Evolutionary conservation across 2,797 vertebrate species (phyloP).

Genomic region (Clangula hyemalis): DNA sequence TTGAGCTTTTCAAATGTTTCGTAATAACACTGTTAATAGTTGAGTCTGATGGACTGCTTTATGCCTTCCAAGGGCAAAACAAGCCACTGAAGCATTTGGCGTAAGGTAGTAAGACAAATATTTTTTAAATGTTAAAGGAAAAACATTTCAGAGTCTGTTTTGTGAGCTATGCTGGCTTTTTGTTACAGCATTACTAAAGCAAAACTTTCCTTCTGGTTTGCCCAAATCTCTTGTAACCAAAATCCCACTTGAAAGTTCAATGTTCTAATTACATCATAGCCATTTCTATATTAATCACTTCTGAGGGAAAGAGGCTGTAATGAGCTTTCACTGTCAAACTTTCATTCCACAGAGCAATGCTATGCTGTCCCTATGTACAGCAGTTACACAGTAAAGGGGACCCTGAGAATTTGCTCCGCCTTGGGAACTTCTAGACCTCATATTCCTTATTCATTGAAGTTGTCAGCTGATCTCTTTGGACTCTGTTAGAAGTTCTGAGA

Average conservation of each 20-base stretch:
- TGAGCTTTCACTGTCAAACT: neutral
- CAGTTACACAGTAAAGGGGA: neutral
- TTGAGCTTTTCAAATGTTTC: neutral
- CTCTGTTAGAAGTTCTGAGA: neutral
- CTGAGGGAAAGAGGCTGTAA: neutral
- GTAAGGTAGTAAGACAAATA: fast-evolving
- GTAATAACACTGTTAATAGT: neutral
- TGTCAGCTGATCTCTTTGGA: neutral
- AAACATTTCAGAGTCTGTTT: neutral
- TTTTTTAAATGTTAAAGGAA: neutral
- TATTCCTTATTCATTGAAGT: neutral
- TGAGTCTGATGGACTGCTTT: neutral
- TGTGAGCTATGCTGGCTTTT: neutral
- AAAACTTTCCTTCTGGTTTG: neutral
- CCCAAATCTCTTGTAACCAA: neutral
- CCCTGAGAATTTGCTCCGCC: neutral
- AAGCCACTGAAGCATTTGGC: neutral
- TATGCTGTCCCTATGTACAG: neutral
- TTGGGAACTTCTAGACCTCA: neutral
- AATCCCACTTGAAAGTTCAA: neutral
- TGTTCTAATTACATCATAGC: neutral
- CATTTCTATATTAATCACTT: neutral
- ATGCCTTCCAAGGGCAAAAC: neutral
- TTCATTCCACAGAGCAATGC: neutral
- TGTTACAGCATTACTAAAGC: neutral